Evolutionary conservation across 2,797 vertebrate species (phyloP).

Genomic region (Tapera naevia): DNA sequence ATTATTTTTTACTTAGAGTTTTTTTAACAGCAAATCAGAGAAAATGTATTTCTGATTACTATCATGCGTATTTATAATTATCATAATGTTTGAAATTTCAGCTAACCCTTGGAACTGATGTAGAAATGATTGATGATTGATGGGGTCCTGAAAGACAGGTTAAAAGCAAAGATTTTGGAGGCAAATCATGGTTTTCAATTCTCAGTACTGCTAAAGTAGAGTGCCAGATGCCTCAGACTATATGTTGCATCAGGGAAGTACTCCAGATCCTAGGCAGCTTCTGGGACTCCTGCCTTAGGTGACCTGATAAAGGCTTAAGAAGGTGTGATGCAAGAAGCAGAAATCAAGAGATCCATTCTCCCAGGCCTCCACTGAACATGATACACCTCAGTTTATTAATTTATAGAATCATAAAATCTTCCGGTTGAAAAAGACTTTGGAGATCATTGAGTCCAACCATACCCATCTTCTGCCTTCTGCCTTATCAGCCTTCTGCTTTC

Average conservation of each 20-base stretch:
- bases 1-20: background rate
- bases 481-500: background rate
- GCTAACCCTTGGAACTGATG: background rate
- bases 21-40: background rate
- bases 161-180: background rate
- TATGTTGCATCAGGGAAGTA: background rate
- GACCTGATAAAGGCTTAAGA: background rate
- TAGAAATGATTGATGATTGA: background rate
- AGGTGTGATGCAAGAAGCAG: background rate
- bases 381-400: background rate
- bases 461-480: too few species aligned
- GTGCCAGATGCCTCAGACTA: background rate
- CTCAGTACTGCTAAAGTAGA: background rate
- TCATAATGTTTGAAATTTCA: background rate
- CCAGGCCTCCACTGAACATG: fast-evolving
- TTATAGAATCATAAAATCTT: too few species aligned
- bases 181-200: background rate
- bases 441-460: too few species aligned
- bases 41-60: background rate
- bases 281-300: background rate
- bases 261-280: background rate
- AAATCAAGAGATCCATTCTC: background rate
- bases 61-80: background rate
- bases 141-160: background rate
- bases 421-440: too few species aligned